phyloP scores from a whole-genome alignment of 2,888 invertebrate genomes.

The Nephrotoma flavescens region DNA sequence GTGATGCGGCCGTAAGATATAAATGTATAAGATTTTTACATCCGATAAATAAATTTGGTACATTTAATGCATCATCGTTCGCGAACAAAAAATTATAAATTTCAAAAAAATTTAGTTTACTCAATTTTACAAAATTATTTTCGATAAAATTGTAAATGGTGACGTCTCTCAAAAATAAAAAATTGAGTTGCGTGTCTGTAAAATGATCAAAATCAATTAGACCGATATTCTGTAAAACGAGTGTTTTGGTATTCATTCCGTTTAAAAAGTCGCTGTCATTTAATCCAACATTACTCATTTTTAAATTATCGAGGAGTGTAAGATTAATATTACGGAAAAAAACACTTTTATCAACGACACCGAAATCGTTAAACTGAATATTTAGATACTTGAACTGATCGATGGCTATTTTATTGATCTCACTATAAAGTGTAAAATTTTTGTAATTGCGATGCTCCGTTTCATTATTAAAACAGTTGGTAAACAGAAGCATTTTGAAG shows the following conservation, averaged over 20 bases:
- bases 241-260: neutral
- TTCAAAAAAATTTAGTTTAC: neutral
- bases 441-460: neutral
- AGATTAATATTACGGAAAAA: neutral
- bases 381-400: neutral
- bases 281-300: neutral
- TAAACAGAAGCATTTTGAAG: too few relatives aligned
- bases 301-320: neutral
- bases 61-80: neutral
- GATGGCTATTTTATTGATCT: too few relatives aligned
- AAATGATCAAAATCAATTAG: neutral
- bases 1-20: neutral
- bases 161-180: neutral
- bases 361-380: neutral
- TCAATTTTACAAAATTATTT: neutral
- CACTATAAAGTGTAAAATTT: neutral
- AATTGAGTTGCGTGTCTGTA: neutral
- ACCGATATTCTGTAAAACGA: neutral
- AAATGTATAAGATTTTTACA: neutral
- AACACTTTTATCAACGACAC: neutral
- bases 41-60: neutral
- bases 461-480: neutral
- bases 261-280: neutral
- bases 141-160: neutral
- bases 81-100: neutral